Percentiles rank a stretch among this genome's conserved stretches.
Conservation (phyloP, 2,888 invertebrate genomes). For the Trichacis sp. region DNA sequence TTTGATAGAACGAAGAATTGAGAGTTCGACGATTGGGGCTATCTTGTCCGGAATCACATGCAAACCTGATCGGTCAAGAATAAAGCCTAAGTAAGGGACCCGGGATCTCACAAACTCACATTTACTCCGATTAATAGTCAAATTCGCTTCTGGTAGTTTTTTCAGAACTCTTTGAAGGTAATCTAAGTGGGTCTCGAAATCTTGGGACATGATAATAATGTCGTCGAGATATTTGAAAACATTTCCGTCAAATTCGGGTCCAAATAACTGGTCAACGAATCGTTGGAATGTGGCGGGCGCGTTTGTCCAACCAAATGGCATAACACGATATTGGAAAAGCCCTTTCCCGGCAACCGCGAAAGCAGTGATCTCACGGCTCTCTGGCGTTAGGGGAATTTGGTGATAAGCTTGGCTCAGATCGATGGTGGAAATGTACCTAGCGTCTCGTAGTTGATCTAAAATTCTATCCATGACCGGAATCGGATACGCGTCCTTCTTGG, state of each 20-base stretch:
- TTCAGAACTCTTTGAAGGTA: constrained; percentile 17
- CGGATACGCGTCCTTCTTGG: constrained; percentile 19
- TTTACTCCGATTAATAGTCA: constrained; percentile 34
- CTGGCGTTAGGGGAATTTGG: constrained; percentile 33
- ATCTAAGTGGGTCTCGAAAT: constrained; percentile 29
- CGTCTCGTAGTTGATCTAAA: constrained; percentile 5
- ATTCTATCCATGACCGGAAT: constrained; percentile 15
- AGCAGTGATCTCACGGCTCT: constrained; percentile 36
- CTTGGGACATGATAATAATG: constrained; percentile 28
- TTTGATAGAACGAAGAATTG: constrained; percentile 36
- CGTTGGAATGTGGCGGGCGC: constrained; percentile 45
- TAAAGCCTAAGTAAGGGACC: constrained; percentile 10
- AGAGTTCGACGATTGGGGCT: constrained; percentile 32
- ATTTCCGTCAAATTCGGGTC: constrained; percentile 32
- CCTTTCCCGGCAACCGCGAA: constrained; percentile 44
- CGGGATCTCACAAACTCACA: constrained; percentile 34
- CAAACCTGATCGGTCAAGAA: constrained; percentile 39
- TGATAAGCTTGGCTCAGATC: constrained; percentile 41
- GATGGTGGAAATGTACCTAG: constrained; percentile 33
- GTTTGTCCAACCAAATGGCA: constrained; percentile 29
- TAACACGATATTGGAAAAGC: constrained; percentile 41
- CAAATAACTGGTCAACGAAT: constrained; percentile 42
- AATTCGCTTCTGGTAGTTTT: constrained; percentile 8
- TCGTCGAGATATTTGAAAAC: constrained; percentile 39
- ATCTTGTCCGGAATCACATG: constrained; percentile 38